Evolutionary conservation across 1,140 invertebrate species (phyloP), one percentile per base, ranked within the genome.

Genomic region (Caenorhabditis inopinata): DNA sequence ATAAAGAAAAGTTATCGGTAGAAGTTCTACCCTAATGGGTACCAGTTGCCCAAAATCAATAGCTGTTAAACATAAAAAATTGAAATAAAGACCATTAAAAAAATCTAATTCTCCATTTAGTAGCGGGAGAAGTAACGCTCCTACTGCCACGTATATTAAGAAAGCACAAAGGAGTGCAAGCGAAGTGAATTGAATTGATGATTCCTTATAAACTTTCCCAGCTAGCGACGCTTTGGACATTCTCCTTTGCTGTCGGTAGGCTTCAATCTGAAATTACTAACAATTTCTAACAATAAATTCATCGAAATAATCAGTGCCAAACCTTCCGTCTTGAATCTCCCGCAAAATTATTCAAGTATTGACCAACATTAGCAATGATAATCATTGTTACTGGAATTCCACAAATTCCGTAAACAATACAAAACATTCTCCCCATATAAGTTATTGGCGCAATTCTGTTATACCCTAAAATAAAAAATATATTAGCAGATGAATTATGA

Each of bases 361-460:
- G 83, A 14, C 83, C 83, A 6, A 83, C 82, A 74, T 83, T 83
- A 16, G 83, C 83, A 38, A 83, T 82, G 77, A 83, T 83, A 18
- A 83, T 83, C 83, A 83, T 83, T 7, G 82, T 80, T 21, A 83
- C 25, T 21, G 82, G 83, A 27, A 83, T 83, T 16, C 87, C 86
- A 62, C 84, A 84, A 38, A 88, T 81, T 32, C 87, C 87, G 18
- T 88, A 88, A 27, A 85, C 74, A 35, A 88, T 85, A 48, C 87
- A 88, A 76, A 88, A 86, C 18, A 88, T 53, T 12, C 87, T 82
- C 45, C 87, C 87, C 27, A 77, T 78, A 18, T 84, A 53, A 2
- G 87, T 88, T 45, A 87, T 85, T 5, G 87, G 87, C 12, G 82
- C 85, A n/a, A 88, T 88, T 78, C 87, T 78, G 68, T 88, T 88